A percentile compares a stretch with the other conserved stretches of the same genome.
Conservation (phyloP, 2,113 vertebrate species). For the Dasyurus viverrinus region DNA sequence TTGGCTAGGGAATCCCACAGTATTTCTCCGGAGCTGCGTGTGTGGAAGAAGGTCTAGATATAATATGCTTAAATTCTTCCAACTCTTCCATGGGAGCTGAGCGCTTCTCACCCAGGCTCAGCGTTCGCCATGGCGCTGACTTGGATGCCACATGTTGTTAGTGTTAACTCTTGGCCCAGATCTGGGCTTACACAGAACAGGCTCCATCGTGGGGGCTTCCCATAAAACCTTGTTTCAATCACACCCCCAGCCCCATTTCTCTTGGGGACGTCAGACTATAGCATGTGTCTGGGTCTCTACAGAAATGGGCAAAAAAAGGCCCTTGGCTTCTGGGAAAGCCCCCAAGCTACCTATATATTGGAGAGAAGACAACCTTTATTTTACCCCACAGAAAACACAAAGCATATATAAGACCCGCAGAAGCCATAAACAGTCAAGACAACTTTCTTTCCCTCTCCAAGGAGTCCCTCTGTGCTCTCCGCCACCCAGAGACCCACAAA, state of each 20-base stretch:
- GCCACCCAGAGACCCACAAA: neutral
- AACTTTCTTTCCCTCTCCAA: neutral
- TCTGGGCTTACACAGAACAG: neutral
- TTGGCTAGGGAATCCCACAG: neutral
- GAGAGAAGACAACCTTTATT: neutral
- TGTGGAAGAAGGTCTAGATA: neutral
- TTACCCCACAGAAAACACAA: neutral
- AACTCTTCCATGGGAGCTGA: neutral
- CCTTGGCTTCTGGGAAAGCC: neutral
- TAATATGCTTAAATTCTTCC: neutral
- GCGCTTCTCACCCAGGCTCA: neutral
- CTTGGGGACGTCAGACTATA: neutral
- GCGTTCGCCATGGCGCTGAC: neutral
- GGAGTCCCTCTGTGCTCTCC: neutral
- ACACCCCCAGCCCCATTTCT: neutral
- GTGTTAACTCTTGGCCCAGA: neutral
- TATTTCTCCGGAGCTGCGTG: neutral
- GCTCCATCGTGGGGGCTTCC: neutral
- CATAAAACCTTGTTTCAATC: neutral
- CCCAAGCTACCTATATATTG: neutral
- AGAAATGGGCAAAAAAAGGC: neutral
- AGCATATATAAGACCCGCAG: neutral
- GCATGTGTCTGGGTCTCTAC: neutral
- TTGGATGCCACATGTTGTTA: neutral
- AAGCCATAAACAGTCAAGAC: neutral